phyloP scores from a whole-genome alignment of 92 coral and sea anemone genomes.

The Palythoa grandis region DNA sequence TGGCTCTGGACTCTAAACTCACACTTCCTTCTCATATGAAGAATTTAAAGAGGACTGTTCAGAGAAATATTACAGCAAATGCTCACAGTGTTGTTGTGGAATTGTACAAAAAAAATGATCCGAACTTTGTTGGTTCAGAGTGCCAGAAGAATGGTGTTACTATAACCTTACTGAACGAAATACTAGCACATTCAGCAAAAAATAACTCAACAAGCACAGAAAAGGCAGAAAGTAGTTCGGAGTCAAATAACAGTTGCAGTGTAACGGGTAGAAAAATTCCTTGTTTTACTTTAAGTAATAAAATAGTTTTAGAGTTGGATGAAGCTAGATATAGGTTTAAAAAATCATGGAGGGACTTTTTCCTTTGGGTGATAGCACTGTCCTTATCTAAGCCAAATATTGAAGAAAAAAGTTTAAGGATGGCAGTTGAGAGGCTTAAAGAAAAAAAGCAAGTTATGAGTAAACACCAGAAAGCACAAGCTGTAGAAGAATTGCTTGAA shows the following conservation, averaged over 20 bases:
- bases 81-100: not conserved
- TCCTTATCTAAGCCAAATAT: constrained; percentile 18
- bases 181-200: constrained; percentile 1
- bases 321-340: not conserved
- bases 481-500: not conserved
- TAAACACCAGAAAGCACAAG: not conserved
- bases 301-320: constrained; percentile 2
- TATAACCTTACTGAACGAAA: not conserved
- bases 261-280: not conserved
- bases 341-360: constrained; percentile 6
- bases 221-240: not conserved
- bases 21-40: constrained; percentile 4
- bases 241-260: too few species aligned
- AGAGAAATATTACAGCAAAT: not conserved
- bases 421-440: constrained; percentile 17
- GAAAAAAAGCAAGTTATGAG: not conserved
- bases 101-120: not conserved
- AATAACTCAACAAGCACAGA: not conserved
- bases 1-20: constrained; percentile 9
- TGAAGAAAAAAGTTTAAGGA: constrained; percentile 23
- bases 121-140: not conserved
- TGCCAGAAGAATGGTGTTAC: not conserved
- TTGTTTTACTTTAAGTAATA: constrained; percentile 4
- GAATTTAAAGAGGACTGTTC: constrained; percentile 2
- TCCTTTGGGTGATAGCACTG: constrained; percentile 4